Evolutionary conservation across 2,797 vertebrate species (phyloP).

Genomic region (Labeo calbasu): DNA sequence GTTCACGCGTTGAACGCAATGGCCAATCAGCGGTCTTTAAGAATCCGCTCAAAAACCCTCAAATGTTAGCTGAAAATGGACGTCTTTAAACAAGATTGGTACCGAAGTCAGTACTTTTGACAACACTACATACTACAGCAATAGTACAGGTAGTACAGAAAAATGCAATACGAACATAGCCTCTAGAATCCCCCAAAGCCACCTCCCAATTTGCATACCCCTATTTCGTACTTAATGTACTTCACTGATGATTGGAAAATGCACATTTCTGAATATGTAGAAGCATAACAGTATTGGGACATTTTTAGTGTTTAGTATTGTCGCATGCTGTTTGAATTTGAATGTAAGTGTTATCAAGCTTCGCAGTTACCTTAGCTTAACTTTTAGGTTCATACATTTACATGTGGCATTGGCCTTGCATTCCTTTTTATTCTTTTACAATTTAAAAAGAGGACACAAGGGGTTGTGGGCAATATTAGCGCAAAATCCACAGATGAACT

Average conservation of each 20-base stretch:
- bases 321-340: neutral
- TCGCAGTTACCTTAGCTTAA: neutral
- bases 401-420: conserved; percentile 10
- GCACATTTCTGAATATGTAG: neutral
- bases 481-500: neutral
- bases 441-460: conserved; percentile 4
- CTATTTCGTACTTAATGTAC: neutral
- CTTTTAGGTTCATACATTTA: conserved; percentile 1
- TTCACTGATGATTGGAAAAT: neutral
- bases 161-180: neutral
- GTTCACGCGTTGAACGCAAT: too few species aligned
- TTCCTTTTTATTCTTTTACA: neutral
- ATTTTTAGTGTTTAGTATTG: neutral
- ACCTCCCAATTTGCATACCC: neutral
- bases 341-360: neutral
- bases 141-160: neutral
- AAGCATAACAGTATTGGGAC: conserved; percentile 2
- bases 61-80: too few species aligned
- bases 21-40: too few species aligned
- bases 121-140: neutral
- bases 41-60: too few species aligned
- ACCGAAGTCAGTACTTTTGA: too few species aligned
- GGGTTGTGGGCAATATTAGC: neutral
- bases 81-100: too few species aligned
- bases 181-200: neutral